Base-by-base conservation (phyloP, 2,797 vertebrate species). In the Leptodactylus fallax region DNA sequence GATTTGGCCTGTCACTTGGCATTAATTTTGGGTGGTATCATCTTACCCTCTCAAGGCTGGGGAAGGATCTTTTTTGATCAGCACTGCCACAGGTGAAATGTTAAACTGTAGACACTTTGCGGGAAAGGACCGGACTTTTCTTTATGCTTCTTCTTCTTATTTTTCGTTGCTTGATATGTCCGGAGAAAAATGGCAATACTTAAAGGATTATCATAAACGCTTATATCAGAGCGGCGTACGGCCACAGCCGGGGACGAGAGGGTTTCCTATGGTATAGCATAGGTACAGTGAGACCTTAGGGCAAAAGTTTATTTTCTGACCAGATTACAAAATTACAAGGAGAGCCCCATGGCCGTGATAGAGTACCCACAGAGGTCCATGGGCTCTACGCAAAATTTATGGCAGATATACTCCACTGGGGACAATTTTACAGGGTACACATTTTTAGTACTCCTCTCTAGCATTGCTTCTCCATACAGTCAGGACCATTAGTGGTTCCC, bases 21-120 rank as follows among this genome's bases (percentile, higher is more conserved):
- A 94, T 94, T 94, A 96, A 90, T 93, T 94, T 92, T 94, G 93
- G 91, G 86, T 91, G 92, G 88, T 89, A 91, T 92, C 93, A 92
- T 92, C 90, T 92, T 91, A 92, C 92, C 93, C 93, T 91, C 88
- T 91, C 91, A 92, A 90, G 90, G 92, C 86, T 91, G 92, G 90
- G 85, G 92, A 92, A 92, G 87, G 91, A 91, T 92, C 90, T 86
- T 92, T 25, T 94, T 93, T 93, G 92, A 93, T 92, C 92, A 91
- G 88, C 92, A 91, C 91, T 83, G 90, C 91, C 93, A 94, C 93
- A 94, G 94, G 93, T 95, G 94, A 91, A 92, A 93, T 93, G 90
- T 93, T 93, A 93, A 91, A 91, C 90, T 90, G 81, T 14, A 93
- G 93, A 92, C 91, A 0, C 91, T 93, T 93, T 90, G 83, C 65